Evolutionary conservation across 2,797 vertebrate genomes (phyloP).

Genomic region (Spondyliosoma cantharus): DNA sequence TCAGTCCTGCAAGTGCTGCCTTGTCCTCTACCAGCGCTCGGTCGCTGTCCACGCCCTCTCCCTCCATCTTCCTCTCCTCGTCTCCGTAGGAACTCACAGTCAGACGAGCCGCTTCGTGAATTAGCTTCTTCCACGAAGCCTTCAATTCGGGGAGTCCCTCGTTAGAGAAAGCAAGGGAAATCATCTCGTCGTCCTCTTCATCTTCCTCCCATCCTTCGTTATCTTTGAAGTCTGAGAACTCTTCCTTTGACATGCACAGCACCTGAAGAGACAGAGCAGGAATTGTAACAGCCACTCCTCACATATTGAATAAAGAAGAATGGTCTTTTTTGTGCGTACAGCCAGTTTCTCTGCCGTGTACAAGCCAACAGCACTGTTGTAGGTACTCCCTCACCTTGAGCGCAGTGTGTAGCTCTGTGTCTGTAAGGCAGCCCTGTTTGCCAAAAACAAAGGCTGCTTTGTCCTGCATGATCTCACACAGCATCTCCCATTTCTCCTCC

Average conservation of each 20-base stretch:
- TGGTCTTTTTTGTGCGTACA: neutral
- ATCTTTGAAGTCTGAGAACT: slow-evolving; percentile 88
- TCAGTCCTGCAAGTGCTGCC: slow-evolving; percentile 75
- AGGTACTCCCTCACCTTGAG: slow-evolving; percentile 85
- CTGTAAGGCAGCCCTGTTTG: slow-evolving; percentile 88
- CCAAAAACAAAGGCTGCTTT: slow-evolving; percentile 91
- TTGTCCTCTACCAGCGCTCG: slow-evolving; percentile 78
- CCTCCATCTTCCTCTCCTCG: slow-evolving; percentile 2
- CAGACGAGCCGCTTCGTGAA: slow-evolving; percentile 82
- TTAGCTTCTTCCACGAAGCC: slow-evolving; percentile 84
- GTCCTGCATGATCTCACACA: slow-evolving; percentile 87
- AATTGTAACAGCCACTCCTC: neutral
- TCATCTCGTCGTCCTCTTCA: slow-evolving; percentile 79
- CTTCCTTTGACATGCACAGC: slow-evolving; percentile 89
- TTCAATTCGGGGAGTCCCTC: slow-evolving; percentile 84
- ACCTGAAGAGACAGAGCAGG: slow-evolving; percentile 80
- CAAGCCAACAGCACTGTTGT: neutral
- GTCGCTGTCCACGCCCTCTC: slow-evolving; percentile 74
- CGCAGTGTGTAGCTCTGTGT: slow-evolving; percentile 86
- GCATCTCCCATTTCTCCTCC: slow-evolving; percentile 85
- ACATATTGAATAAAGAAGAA: neutral
- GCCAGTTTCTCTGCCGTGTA: neutral
- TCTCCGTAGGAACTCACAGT: slow-evolving; percentile 83
- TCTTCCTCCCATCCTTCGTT: slow-evolving; percentile 88
- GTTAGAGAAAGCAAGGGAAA: slow-evolving; percentile 77